A percentile compares a stretch with the other conserved stretches of the same genome.
Evolutionary conservation across 2,113 vertebrate genomes (phyloP).

Genomic region (Casuarius casuarius): DNA sequence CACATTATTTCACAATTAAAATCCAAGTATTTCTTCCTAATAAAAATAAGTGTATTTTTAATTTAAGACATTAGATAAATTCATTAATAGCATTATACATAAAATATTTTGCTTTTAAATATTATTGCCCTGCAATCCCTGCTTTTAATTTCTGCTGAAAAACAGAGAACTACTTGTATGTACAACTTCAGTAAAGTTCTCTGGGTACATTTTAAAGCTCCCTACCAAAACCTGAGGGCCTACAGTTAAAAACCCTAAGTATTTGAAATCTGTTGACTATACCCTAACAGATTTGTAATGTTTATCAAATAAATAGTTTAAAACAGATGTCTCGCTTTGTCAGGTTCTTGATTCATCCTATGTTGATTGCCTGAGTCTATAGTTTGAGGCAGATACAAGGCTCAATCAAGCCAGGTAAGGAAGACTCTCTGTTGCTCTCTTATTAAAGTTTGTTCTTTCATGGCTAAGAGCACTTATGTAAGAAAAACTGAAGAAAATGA

Average conservation of each 20-base stretch:
- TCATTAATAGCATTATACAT: neutral
- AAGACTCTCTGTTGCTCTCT: neutral
- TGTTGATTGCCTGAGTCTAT: neutral
- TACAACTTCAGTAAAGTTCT: neutral
- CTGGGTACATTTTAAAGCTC: neutral
- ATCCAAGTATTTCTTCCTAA: neutral
- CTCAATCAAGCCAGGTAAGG: neutral
- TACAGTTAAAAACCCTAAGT: neutral
- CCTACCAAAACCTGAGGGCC: neutral
- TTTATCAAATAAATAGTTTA: neutral
- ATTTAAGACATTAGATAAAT: neutral
- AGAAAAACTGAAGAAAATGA: neutral
- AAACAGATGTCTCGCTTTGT: neutral
- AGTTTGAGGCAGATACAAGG: neutral
- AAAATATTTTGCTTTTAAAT: neutral
- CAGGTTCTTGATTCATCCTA: neutral
- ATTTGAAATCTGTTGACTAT: neutral
- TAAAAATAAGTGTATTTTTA: neutral
- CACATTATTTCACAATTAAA: neutral
- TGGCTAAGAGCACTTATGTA: neutral
- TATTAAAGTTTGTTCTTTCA: neutral
- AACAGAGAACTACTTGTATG: neutral
- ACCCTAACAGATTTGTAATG: neutral
- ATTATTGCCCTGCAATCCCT: neutral
- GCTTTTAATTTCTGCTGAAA: neutral